phyloP scores from a whole-genome alignment of 2,888 invertebrate species.

The Noctuana brunneofusca region DNA sequence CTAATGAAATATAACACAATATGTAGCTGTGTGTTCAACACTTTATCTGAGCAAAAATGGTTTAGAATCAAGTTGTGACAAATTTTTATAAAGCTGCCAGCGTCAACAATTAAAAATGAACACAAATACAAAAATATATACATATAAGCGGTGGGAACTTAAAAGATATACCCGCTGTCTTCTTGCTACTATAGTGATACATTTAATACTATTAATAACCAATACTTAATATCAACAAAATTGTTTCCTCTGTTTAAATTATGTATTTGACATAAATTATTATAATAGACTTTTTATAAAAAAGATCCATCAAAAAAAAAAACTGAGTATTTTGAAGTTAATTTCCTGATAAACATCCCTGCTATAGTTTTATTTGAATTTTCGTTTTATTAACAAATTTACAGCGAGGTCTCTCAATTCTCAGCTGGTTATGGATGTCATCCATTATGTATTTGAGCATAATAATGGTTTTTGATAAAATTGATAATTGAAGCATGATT shows the following conservation, averaged over 20 bases:
- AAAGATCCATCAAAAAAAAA: too few species aligned
- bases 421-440: too few species aligned
- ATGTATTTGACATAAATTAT: too few species aligned
- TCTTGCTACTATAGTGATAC: conserved; percentile 62
- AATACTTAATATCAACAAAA: background rate
- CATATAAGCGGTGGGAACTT: conserved; percentile 74
- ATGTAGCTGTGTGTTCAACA: background rate
- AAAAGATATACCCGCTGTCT: conserved; percentile 64
- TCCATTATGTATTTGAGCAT: too few species aligned
- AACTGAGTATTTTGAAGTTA: too few species aligned
- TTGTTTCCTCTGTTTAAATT: background rate
- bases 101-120: conserved; percentile 48
- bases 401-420: too few species aligned
- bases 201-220: conserved; percentile 44
- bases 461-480: too few species aligned
- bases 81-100: conserved; percentile 48
- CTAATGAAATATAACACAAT: background rate
- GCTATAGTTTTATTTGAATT: too few species aligned
- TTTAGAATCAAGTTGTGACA: conserved; percentile 19
- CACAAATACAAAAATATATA: conserved; percentile 48
- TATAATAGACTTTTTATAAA: too few species aligned
- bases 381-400: too few species aligned
- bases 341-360: too few species aligned
- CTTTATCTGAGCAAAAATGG: conserved; percentile 1
- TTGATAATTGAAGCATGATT: too few species aligned